Evolutionary conservation across 2,888 invertebrate genomes (phyloP), one percentile per base, ranked within the genome.

Genomic region (Dicyrtoma fusca): DNA sequence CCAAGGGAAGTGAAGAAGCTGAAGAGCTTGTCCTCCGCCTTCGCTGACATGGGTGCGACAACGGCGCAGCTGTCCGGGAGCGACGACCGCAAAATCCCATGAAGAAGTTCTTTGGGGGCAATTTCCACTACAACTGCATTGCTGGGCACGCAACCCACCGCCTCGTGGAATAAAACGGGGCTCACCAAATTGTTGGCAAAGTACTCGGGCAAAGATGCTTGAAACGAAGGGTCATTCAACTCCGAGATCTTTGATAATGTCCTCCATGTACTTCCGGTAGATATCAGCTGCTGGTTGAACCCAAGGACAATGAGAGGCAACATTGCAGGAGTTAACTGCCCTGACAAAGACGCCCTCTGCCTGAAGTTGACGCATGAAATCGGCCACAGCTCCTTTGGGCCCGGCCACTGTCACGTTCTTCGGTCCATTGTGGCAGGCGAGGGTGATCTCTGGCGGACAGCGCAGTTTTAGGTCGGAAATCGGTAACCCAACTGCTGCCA

Each of bases 351-450:
- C 87, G 45, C 90, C 90, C 82, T 93, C 90, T 0, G 87, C 87
- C 77, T 88, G 85, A 59, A 95, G 85, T 81, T 88, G 82, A 14
- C 86, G 87, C 14, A 92, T 89, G 82, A 94, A 88, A 78, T 87
- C 86, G 45, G 87, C 85, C 2, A 95, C 86, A 0, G 88, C 87
- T 1, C 86, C 87, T 47, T 88, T 87, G 0, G 94, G 92, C 0
- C 97, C 98, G 5, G 97, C 97, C 76, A 98, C 86, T 13, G 97
- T 95, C 11, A 97, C 95, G 81, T 93, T 95, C 83, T 97, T 96
- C 74, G 86, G 87, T 73, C 95, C 90, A 85, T 98, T 98, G 86
- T 98, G 95, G 83, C 98, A 98, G 61, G 96, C 96, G n/a, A 94
- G 90, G 81, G 87, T 88, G 14, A 96, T 87, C 81, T 89, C 92